Conservation (phyloP, 2,113 vertebrate genomes). For the Gobio gobio region DNA sequence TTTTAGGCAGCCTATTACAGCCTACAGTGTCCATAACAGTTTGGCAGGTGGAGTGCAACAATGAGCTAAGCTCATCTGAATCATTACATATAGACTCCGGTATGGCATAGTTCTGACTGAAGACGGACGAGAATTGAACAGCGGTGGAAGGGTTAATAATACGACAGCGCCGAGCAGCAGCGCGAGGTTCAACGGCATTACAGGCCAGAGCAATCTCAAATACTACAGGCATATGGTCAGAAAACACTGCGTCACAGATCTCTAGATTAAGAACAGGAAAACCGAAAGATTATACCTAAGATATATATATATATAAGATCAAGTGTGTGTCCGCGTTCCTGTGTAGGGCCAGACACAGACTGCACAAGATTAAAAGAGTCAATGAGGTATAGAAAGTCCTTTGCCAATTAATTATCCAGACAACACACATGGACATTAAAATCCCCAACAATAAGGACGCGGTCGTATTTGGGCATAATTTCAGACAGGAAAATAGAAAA, state of each 20-base stretch:
- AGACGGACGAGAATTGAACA: not conserved
- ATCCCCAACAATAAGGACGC: no score
- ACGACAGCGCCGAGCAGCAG: not conserved
- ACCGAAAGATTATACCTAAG: no score
- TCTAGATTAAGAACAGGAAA: no score
- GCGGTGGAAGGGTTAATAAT: not conserved
- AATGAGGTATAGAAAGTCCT: no score
- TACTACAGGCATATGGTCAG: not conserved
- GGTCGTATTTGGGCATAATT: no score
- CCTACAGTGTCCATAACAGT: not conserved
- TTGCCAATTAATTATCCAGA: no score
- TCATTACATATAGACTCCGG: not conserved
- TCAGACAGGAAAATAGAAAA: no score
- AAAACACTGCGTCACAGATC: not conserved
- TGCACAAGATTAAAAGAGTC: no score
- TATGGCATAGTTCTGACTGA: not conserved
- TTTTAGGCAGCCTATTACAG: not conserved
- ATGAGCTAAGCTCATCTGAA: not conserved
- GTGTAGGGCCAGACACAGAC: no score
- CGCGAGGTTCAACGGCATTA: not conserved
- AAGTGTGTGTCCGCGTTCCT: no score
- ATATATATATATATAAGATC: no score
- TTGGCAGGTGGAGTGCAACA: not conserved
- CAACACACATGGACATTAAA: no score
- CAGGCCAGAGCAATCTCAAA: not conserved